phyloP scores from a whole-genome alignment of 1,140 invertebrate genomes.

The Trypoxylus dichotomus region DNA sequence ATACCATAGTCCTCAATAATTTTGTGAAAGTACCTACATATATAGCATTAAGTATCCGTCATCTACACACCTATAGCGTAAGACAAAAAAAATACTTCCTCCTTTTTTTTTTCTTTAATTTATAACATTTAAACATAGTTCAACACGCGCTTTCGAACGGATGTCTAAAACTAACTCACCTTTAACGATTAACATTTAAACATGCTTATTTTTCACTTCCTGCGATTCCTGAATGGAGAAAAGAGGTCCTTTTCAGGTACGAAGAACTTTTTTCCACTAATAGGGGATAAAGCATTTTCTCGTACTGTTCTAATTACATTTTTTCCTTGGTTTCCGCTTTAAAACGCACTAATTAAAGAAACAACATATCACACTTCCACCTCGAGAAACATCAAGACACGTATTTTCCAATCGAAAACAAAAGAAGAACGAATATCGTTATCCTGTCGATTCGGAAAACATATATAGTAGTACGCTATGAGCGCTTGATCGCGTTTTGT shows the following conservation, averaged over 20 bases:
- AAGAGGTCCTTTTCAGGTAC: background rate
- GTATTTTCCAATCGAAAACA: background rate
- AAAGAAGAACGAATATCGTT: background rate
- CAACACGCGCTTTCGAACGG: background rate
- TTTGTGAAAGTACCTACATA: background rate
- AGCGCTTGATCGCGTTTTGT: background rate
- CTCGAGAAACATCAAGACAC: background rate
- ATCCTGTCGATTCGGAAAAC: background rate
- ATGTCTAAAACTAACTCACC: background rate
- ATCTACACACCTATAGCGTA: no score
- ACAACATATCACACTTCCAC: background rate
- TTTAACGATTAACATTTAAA: background rate
- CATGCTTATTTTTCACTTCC: background rate
- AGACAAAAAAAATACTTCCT: background rate
- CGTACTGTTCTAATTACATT: background rate
- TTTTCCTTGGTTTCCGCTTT: background rate
- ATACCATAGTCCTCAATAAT: background rate
- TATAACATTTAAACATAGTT: background rate
- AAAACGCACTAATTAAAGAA: background rate
- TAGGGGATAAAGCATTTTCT: background rate
- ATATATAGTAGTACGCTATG: background rate
- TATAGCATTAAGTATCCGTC: background rate
- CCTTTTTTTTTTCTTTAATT: background rate
- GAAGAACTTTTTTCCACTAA: background rate
- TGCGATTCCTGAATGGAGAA: background rate